phyloP scores from a whole-genome alignment of 2,113 vertebrate genomes.

The Aspidoscelis tigris region DNA sequence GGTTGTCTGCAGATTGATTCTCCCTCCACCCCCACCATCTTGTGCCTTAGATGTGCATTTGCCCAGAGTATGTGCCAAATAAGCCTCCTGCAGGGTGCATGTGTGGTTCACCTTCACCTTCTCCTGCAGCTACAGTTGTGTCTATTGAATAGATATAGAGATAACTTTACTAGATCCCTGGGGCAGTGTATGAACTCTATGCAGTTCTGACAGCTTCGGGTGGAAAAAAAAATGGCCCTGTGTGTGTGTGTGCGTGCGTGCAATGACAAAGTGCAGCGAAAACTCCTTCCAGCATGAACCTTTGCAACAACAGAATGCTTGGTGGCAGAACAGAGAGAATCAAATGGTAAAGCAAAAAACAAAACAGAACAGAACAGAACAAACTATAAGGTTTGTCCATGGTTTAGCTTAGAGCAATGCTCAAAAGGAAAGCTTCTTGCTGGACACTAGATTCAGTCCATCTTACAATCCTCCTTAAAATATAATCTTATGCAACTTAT shows the following conservation, averaged over 20 bases:
- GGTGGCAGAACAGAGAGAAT: rapidly evolving
- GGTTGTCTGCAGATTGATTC: neutral
- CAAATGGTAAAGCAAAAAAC: conserved; percentile 7
- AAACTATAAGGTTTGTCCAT: neutral
- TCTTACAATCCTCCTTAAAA: conserved; percentile 10
- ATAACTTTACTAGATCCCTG: neutral
- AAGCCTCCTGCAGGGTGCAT: neutral
- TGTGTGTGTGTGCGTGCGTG: neutral
- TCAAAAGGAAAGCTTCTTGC: neutral
- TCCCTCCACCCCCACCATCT: neutral
- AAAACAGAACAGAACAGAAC: too few relatives aligned
- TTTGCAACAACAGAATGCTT: neutral
- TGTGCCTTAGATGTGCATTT: neutral
- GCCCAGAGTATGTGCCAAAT: neutral
- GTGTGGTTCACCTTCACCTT: neutral
- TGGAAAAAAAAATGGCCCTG: conserved; percentile 32
- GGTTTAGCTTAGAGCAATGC: neutral
- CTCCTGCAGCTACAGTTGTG: conserved; percentile 29
- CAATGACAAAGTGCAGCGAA: rapidly evolving
- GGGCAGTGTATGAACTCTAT: conserved; percentile 34
- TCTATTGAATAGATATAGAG: neutral
- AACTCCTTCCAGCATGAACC: neutral
- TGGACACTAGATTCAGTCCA: neutral
- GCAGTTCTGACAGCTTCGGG: conserved; percentile 39
- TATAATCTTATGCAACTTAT: neutral